Base-by-base conservation (phyloP, 2,113 vertebrate species). In the Morone chrysops region DNA sequence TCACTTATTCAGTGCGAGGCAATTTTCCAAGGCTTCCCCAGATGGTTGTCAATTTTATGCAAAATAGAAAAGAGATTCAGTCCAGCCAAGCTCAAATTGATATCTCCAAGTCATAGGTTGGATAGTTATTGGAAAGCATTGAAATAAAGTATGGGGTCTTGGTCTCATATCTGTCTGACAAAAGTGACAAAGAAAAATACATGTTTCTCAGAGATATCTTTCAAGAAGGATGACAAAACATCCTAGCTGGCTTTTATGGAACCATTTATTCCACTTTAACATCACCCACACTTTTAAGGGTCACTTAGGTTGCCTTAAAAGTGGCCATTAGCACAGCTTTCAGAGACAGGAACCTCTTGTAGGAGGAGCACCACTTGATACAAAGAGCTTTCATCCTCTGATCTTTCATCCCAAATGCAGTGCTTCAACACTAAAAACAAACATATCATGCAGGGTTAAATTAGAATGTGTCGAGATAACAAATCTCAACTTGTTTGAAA, bases 221-320 rank as follows among this genome's bases (percentile, higher is more conserved):
- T 80, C 56, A 31, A 61, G 77, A 77, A 50, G 78, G 72, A 88
- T 75, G 84, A 87, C 87, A 91, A 86, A 92, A 88, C 79, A 82
- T 88, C 83, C 87, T 48, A 6, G 17, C 36, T 10, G 75, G 91
- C 93, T 94, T 92, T 95, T 92, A 93, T 69, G 81, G 70, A 88
- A 81, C 88, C 89, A 93, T 94, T 95, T 92, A 85, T 90, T 90
- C 84, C 91, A 93, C 90, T 92, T 91, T 86, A 87, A 88, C 81
- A 80, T 91, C 91, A 61, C 78, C 88, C 85, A 81, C 83, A 88
- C 90, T 89, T 90, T 90, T 80, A 84, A 80, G 89, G 92, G 86
- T 93, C 91, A 89, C 83, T 87, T 78, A 80, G 82, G 85, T 88
- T 75, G 81, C 77, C 80, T 78, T 83, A 87, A 94, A 89, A 91